Conservation (phyloP, 2,113 vertebrate species). For the Corvus cornix region DNA sequence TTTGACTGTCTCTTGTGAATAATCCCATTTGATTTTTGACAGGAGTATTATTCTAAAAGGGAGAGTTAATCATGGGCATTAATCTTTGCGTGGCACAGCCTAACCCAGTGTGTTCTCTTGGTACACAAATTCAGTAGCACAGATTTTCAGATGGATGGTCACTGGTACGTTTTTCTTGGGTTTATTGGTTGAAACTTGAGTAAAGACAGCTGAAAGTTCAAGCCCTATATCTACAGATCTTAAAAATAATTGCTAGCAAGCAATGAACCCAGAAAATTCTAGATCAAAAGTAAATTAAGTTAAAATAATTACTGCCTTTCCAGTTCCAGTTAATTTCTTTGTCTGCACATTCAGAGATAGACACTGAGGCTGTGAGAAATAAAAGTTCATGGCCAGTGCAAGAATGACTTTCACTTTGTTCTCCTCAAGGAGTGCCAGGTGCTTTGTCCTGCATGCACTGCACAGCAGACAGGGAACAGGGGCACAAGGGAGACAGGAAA, state of each 20-base stretch:
- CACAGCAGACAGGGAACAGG: neutral
- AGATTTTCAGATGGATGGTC: neutral
- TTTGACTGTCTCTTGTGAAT: neutral
- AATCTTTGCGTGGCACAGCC: neutral
- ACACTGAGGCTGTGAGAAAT: neutral
- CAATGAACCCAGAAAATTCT: neutral
- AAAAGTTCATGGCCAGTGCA: neutral
- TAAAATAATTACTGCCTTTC: neutral
- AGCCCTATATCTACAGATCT: neutral
- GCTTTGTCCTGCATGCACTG: neutral
- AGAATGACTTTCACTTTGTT: neutral
- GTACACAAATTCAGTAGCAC: neutral
- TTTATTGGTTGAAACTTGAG: neutral
- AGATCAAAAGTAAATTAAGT: neutral
- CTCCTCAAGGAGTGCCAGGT: neutral
- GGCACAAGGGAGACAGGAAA: neutral
- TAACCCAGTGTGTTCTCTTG: neutral
- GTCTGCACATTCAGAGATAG: neutral
- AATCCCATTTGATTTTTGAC: constrained; percentile 38
- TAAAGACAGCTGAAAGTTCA: neutral
- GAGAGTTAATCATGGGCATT: constrained; percentile 22
- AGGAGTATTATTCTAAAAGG: neutral
- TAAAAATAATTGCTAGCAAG: neutral
- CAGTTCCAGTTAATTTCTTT: neutral
- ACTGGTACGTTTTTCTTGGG: neutral